These are phyloP conservation scores for Chydorus sphaericus DNA, from an alignment of 2,888 invertebrate genomes.

Conservation along the genomic window DNA sequence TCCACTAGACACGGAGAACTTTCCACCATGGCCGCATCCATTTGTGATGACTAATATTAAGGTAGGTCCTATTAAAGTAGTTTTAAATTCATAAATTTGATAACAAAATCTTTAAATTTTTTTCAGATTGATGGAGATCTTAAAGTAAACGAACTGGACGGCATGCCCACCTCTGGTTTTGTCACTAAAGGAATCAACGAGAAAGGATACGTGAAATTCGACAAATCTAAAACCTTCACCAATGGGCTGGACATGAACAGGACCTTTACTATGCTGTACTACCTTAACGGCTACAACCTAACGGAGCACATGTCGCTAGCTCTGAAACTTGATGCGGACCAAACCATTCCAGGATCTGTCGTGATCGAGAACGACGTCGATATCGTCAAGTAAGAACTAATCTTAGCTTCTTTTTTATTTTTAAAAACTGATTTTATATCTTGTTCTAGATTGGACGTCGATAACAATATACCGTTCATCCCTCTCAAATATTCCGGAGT, in stretches of 20 bases:
- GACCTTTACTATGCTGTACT: not conserved
- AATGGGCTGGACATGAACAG: not conserved
- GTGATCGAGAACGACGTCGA: not conserved
- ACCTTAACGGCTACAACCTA: not conserved
- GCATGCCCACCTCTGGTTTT: not conserved
- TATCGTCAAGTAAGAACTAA: not conserved
- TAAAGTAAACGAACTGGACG: not conserved
- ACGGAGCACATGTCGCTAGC: not conserved
- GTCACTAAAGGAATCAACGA: not conserved
- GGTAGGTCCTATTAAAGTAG: too few species aligned
- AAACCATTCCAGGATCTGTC: not conserved
- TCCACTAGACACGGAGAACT: not conserved
- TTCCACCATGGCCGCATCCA: not conserved
- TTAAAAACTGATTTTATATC: too few species aligned
- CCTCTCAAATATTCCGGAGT: too few species aligned
- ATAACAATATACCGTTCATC: too few species aligned
- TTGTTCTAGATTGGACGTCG: too few species aligned
- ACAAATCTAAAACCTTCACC: not conserved
- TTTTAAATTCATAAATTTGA: not conserved
- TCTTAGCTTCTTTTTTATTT: too few species aligned
- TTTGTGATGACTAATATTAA: not conserved
- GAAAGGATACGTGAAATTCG: not conserved
- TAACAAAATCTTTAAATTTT: not conserved
- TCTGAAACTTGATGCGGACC: not conserved
- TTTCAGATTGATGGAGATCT: not conserved